Percentiles rank a stretch among this genome's conserved stretches.
Evolutionary conservation across 2,113 vertebrate species (phyloP).

Genomic region (Clinocottus analis): DNA sequence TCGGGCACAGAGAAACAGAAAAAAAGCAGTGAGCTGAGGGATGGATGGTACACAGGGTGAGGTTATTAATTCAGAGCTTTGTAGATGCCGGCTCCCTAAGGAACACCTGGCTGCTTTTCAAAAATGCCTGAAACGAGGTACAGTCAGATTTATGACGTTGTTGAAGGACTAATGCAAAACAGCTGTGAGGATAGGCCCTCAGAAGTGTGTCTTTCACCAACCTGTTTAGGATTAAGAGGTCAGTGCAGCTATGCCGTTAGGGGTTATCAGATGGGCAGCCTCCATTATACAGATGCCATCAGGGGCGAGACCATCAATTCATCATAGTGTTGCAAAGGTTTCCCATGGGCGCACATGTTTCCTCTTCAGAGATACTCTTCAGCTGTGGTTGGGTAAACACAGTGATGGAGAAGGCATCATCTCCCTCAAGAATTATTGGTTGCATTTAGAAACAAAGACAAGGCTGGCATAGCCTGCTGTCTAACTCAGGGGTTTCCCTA

Average conservation of each 20-base stretch:
- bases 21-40: conserved; percentile 25
- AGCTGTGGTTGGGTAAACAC: not conserved
- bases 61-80: conserved; percentile 65
- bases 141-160: conserved; percentile 35
- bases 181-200: conserved; percentile 26
- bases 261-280: conserved; percentile 35
- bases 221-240: conserved; percentile 15
- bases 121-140: conserved; percentile 10
- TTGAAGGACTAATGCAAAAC: conserved; percentile 45
- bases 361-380: conserved; percentile 9
- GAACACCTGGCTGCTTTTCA: conserved; percentile 44
- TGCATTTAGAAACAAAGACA: conserved; percentile 1
- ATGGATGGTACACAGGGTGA: conserved; percentile 44
- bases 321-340: conserved; percentile 19
- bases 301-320: conserved; percentile 35
- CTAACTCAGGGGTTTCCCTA: not conserved
- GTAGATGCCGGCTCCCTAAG: conserved; percentile 49
- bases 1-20: conserved; percentile 19
- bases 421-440: conserved; percentile 4
- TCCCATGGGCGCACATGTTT: conserved; percentile 20
- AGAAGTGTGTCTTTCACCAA: conserved; percentile 18
- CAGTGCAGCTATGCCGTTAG: not conserved
- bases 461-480: not conserved
- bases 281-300: conserved; percentile 49
- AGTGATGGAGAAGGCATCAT: not conserved